phyloP scores from a whole-genome alignment of 2,113 vertebrate genomes.

The Pomatorhinus ruficollis region DNA sequence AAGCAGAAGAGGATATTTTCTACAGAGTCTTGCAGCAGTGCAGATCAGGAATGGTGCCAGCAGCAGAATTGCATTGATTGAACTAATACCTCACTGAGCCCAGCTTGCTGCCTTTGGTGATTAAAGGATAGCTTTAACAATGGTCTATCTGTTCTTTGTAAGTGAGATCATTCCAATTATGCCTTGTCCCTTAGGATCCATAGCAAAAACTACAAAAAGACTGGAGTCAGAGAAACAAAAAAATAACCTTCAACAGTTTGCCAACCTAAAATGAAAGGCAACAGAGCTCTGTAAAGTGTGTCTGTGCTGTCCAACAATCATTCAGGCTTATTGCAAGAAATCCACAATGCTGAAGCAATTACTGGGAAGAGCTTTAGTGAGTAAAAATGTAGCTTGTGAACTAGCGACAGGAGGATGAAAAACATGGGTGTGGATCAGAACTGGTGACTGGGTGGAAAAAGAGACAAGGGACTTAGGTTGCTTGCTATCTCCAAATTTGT shows the following conservation, averaged over 20 bases:
- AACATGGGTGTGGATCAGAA: background rate
- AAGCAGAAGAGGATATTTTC: constrained; percentile 6
- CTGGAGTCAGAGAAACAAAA: background rate
- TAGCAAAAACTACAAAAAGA: background rate
- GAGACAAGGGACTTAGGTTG: background rate
- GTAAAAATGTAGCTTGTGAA: background rate
- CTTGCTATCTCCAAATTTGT: background rate
- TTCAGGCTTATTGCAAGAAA: background rate
- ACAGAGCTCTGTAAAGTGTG: background rate
- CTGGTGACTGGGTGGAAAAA: background rate
- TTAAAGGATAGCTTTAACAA: background rate
- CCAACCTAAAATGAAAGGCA: background rate
- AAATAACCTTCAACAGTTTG: background rate
- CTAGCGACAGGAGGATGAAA: background rate
- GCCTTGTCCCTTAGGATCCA: background rate
- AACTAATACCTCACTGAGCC: background rate
- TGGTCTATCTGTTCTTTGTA: background rate
- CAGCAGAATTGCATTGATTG: background rate
- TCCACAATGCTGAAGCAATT: background rate
- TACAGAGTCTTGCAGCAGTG: background rate
- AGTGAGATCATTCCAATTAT: background rate
- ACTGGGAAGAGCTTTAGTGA: constrained; percentile 19
- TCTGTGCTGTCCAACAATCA: background rate
- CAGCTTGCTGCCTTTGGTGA: constrained; percentile 9
- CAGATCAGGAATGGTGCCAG: background rate